Conservation (phyloP, 2,797 vertebrate species). For the Dermochelys coriacea region DNA sequence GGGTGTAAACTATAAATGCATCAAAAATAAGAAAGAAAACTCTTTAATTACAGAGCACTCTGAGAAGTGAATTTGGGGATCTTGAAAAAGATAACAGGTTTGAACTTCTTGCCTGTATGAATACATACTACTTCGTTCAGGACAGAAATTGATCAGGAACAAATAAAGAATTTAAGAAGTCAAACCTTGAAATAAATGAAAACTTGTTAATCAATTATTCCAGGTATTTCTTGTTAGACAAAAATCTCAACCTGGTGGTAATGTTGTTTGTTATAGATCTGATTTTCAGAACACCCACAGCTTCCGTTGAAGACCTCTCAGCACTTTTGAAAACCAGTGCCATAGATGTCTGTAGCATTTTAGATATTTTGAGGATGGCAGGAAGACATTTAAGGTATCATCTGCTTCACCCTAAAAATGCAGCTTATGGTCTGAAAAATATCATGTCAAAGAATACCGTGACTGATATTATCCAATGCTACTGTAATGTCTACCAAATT, state of each 20-base stretch:
- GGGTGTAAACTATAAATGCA: neutral
- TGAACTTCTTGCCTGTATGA: neutral
- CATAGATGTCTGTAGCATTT: neutral
- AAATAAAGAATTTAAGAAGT: neutral
- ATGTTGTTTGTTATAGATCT: neutral
- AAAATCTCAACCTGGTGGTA: neutral
- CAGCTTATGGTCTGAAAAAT: neutral
- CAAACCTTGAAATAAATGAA: neutral
- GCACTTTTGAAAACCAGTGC: neutral
- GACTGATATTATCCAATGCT: neutral
- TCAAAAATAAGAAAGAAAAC: neutral
- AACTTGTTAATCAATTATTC: neutral
- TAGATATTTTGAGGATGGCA: neutral
- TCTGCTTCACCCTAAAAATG: neutral
- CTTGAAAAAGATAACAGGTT: neutral
- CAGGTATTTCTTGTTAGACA: neutral
- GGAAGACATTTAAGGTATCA: neutral
- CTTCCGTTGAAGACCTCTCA: neutral
- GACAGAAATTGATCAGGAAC: neutral
- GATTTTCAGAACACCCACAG: neutral
- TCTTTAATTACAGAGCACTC: neutral
- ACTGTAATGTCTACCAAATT: neutral
- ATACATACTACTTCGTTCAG: neutral
- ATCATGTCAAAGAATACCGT: rapidly evolving
- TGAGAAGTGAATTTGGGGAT: neutral